These are phyloP conservation scores for Diceros bicornis DNA, from an alignment of 2,797 vertebrate genomes.

Conservation along the genomic window DNA sequence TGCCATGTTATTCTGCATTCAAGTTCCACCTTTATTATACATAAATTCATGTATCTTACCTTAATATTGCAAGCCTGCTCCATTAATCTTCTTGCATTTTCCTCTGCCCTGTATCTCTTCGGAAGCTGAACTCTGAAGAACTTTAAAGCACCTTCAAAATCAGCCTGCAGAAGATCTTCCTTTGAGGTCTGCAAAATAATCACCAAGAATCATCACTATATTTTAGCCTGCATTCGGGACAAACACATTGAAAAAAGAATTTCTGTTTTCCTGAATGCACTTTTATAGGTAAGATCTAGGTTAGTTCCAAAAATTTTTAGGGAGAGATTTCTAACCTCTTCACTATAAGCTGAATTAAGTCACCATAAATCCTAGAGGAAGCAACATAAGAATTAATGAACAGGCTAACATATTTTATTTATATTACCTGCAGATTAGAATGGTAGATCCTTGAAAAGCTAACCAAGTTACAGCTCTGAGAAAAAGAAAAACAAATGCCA, in stretches of 20 bases:
- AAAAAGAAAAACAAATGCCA: neutral
- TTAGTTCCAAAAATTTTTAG: conserved; percentile 61
- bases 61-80: conserved; percentile 99
- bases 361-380: conserved; percentile 51
- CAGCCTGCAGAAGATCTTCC: conserved; percentile 98
- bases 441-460: conserved; percentile 62
- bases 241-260: conserved; percentile 39
- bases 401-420: conserved; percentile 55
- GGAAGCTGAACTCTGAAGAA: conserved; percentile 99
- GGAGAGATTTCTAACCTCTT: conserved; percentile 53
- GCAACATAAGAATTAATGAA: conserved; percentile 60
- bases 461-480: conserved; percentile 53
- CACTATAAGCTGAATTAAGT: conserved; percentile 26
- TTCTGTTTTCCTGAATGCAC: conserved; percentile 62
- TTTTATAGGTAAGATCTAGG: conserved; percentile 67
- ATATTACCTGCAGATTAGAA: conserved; percentile 45
- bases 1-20: neutral
- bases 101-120: conserved; percentile 98
- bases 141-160: conserved; percentile 99
- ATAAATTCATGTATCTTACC: conserved; percentile 89
- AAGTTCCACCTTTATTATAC: neutral
- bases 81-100: conserved; percentile 98
- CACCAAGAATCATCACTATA: conserved; percentile 58
- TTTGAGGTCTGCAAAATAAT: conserved; percentile 96
- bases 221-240: conserved; percentile 26